Evolutionary conservation across 1,140 invertebrate genomes (phyloP).

Genomic region (Fopius arisanus): DNA sequence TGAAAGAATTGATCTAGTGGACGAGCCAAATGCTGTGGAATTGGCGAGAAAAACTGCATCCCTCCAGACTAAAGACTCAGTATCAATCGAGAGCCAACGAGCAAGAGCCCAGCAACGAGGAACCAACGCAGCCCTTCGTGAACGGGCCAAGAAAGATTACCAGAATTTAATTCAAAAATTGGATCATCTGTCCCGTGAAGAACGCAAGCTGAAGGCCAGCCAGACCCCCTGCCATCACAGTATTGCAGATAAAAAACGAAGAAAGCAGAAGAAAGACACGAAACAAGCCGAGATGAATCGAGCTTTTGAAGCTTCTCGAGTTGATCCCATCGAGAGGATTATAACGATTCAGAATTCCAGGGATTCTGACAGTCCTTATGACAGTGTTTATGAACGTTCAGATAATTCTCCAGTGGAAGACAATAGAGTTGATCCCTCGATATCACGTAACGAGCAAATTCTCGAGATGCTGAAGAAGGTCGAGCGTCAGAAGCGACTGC

Average conservation of each 20-base stretch:
- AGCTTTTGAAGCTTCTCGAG: conserved; percentile 37
- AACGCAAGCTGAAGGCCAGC: conserved; percentile 52
- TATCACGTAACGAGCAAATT: conserved; percentile 52
- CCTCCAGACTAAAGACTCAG: conserved; percentile 36
- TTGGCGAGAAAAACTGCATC: conserved; percentile 46
- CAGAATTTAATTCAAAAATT: conserved; percentile 60
- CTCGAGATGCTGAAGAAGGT: conserved; percentile 53
- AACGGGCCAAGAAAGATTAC: conserved; percentile 63
- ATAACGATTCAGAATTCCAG: conserved; percentile 36
- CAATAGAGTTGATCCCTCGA: not conserved
- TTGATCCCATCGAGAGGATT: conserved; percentile 41
- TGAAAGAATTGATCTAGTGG: conserved; percentile 49
- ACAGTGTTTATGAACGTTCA: no score
- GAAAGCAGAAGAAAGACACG: conserved; percentile 40
- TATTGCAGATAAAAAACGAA: conserved; percentile 31
- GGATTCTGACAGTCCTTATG: no score
- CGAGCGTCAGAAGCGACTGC: conserved; percentile 50
- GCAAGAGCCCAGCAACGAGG: conserved; percentile 54
- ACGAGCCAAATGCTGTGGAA: conserved; percentile 54
- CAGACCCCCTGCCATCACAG: not conserved
- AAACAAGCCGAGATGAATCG: conserved; percentile 53
- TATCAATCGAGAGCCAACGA: conserved; percentile 41
- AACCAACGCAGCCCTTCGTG: conserved; percentile 61
- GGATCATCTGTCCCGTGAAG: conserved; percentile 47
- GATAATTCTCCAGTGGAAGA: not conserved